Base-by-base conservation (phyloP, 1,140 invertebrate species). In the Pseudomyrmex concolor region DNA sequence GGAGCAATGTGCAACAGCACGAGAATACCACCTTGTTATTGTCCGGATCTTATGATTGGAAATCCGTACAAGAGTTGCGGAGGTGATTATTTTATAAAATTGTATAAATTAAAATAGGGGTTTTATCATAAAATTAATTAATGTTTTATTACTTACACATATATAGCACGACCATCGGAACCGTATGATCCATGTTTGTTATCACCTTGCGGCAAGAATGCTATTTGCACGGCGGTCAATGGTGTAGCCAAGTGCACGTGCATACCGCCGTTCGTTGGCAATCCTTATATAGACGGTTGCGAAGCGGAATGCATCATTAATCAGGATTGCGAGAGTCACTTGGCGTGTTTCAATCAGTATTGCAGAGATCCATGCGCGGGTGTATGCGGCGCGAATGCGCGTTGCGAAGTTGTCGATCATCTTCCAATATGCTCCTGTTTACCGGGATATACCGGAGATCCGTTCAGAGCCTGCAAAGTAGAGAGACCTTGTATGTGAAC, bases 361-460 rank as follows among this genome's bases (percentile, higher is more conserved):
- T 98, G 98, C 91, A 94, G 97, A 87, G 96, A 98, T 94, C 97
- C 97, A 22, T 98, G 98, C 91, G 95, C 96, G n/a, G 97, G 97
- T 15, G 96, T 97, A 15, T 98, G 98, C 92, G 97, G 97, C 34
- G 89, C 95, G 0, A 97, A 97, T 91, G 97, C 97, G 1, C 95
- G 97, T 85, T 98, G 97, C 90, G 95, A 95, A 85, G 97, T 98
- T 0, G 95, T 97, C 0, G 97, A 97, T 90, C 97, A 98, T 90
- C 94, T 98, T 80, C 97, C 97, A 1, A 95, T 96, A 4, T 98
- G 97, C 91, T 96, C 96, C 59, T 98, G 98, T 86, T 91, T 96
- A 2, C 95, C 95, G 82, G 97, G 97, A 51, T 96, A 96, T 86
- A 95, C 96, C 63, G 97, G 97, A 4, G 97, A 98, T 95, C 97